Evolutionary conservation across 2,888 invertebrate species (phyloP).

Genomic region (Cataglyphis albicans): DNA sequence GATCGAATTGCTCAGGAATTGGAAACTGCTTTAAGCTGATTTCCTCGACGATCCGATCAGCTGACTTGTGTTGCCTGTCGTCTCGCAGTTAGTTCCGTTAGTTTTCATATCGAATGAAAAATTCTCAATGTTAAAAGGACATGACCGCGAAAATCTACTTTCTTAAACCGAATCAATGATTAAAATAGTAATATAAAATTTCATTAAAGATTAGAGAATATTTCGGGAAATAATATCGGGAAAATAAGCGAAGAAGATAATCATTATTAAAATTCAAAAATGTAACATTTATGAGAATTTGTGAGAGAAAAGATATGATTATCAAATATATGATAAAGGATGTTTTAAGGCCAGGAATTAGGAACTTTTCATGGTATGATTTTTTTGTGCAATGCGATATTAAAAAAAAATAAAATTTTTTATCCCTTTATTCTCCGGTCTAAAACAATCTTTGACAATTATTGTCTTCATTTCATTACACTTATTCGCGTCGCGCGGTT

Average conservation of each 20-base stretch:
- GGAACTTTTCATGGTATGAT: background rate
- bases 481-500: slow-evolving; percentile 45
- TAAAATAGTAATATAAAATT: background rate
- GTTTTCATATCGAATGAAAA: background rate
- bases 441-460: background rate
- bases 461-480: background rate
- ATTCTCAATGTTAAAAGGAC: background rate
- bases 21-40: slow-evolving; percentile 64
- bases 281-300: no score
- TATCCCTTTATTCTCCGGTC: background rate
- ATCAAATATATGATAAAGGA: background rate
- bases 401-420: background rate
- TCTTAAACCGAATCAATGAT: background rate
- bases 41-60: slow-evolving; percentile 58
- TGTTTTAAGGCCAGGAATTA: background rate
- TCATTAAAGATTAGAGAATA: no score
- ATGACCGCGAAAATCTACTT: background rate
- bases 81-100: background rate
- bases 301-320: background rate
- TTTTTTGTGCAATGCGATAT: background rate
- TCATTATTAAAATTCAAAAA: background rate
- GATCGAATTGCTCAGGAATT: slow-evolving; percentile 66
- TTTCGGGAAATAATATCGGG: no score
- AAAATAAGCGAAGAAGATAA: background rate
- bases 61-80: slow-evolving; percentile 53